These are phyloP conservation scores for Pedetes capensis DNA, from an alignment of 2,113 vertebrate species.

Conservation along the genomic window DNA sequence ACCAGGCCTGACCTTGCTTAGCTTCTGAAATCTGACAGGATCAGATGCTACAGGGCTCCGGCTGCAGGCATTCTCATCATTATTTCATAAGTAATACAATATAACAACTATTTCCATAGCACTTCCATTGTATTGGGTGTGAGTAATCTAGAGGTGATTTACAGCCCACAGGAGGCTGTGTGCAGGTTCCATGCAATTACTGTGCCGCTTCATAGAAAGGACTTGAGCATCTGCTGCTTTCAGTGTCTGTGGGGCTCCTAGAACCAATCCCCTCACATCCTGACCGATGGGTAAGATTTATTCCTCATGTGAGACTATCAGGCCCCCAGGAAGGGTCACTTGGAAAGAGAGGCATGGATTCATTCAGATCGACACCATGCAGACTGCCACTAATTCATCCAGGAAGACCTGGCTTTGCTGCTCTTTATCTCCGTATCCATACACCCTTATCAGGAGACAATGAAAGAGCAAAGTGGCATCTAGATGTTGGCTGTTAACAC, in stretches of 20 bases:
- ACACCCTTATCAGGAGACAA: not conserved
- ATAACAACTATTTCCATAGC: not conserved
- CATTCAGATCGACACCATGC: not conserved
- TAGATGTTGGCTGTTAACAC: too few relatives aligned
- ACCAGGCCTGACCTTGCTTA: too few relatives aligned
- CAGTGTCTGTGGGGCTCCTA: not conserved
- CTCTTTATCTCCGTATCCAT: not conserved
- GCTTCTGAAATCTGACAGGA: too few relatives aligned
- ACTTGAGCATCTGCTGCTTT: not conserved
- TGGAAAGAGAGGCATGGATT: not conserved
- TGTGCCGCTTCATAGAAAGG: not conserved
- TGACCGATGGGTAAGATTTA: not conserved
- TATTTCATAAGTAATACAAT: not conserved
- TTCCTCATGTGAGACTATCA: not conserved
- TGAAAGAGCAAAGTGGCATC: not conserved
- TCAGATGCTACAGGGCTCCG: too few relatives aligned
- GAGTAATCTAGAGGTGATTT: not conserved
- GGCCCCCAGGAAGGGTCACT: not conserved
- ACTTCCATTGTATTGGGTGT: not conserved
- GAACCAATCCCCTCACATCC: not conserved
- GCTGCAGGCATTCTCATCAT: not conserved
- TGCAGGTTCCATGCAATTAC: not conserved
- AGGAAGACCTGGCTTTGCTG: not conserved
- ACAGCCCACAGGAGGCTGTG: not conserved
- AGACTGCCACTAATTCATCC: not conserved